Evolutionary conservation across 2,797 vertebrate genomes (phyloP).

Genomic region (Gallirallus australis): DNA sequence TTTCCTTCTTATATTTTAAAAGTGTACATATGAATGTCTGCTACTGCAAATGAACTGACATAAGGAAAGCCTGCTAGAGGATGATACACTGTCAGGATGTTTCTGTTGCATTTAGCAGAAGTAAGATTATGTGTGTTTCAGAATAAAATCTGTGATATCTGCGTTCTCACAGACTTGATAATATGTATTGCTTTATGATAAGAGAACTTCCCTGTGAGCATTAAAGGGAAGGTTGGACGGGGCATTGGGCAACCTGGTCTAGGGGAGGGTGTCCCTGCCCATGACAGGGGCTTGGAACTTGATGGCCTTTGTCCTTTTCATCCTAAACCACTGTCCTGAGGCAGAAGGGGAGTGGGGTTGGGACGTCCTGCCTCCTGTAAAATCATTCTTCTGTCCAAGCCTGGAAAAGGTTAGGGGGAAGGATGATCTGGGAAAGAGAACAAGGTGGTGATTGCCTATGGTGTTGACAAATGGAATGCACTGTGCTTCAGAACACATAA

Average conservation of each 20-base stretch:
- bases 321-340: too few relatives aligned
- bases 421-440: not conserved
- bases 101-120: not conserved
- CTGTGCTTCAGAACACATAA: not conserved
- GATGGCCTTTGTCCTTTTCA: too few relatives aligned
- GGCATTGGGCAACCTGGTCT: too few relatives aligned
- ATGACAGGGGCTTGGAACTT: too few relatives aligned
- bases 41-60: not conserved
- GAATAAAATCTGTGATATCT: not conserved
- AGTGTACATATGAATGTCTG: too few relatives aligned
- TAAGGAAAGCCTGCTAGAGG: not conserved
- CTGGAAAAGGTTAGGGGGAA: not conserved
- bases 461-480: not conserved
- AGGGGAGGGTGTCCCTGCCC: too few relatives aligned
- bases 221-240: too few relatives aligned
- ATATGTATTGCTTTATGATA: not conserved
- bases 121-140: not conserved
- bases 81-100: not conserved
- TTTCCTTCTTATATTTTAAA: not conserved
- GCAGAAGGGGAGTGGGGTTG: too few relatives aligned
- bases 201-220: too few relatives aligned
- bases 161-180: not conserved
- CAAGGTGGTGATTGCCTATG: not conserved
- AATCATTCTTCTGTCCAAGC: not conserved
- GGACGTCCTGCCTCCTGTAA: not conserved